These are phyloP conservation scores for Laterallus jamaicensis DNA, from an alignment of 2,113 vertebrate species.

Conservation along the genomic window DNA sequence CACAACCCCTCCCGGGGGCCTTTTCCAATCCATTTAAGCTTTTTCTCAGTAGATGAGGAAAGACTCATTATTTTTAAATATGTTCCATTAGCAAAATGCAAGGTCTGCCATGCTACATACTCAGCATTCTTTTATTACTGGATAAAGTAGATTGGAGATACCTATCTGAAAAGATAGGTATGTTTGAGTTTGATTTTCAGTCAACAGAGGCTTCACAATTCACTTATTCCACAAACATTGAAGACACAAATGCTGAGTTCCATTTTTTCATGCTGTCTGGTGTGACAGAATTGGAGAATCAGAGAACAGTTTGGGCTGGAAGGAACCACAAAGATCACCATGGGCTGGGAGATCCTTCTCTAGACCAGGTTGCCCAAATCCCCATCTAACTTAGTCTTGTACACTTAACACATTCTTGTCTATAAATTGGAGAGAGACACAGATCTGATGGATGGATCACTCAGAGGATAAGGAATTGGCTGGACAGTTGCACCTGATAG, in stretches of 20 bases:
- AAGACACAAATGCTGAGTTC: neutral
- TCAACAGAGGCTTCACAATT: neutral
- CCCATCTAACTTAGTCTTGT: too few relatives aligned
- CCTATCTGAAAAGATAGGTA: neutral
- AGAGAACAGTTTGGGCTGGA: too few relatives aligned
- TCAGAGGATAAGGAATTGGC: too few relatives aligned
- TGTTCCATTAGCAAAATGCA: neutral
- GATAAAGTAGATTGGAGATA: neutral
- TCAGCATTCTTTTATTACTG: neutral
- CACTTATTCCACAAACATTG: neutral
- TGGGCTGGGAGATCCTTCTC: too few relatives aligned
- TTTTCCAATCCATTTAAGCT: neutral
- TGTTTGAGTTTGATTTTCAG: neutral
- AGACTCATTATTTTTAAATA: neutral
- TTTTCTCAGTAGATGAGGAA: neutral
- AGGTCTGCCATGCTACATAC: neutral
- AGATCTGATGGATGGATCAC: too few relatives aligned
- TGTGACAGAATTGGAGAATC: too few relatives aligned
- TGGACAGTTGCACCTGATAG: too few relatives aligned
- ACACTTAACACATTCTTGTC: too few relatives aligned
- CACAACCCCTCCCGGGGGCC: neutral
- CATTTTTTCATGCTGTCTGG: too few relatives aligned
- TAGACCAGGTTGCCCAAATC: too few relatives aligned
- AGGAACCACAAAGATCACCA: too few relatives aligned
- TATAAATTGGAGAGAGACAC: too few relatives aligned